Conservation (phyloP, 1,140 invertebrate species). For the Zaprionus vittiger region DNA sequence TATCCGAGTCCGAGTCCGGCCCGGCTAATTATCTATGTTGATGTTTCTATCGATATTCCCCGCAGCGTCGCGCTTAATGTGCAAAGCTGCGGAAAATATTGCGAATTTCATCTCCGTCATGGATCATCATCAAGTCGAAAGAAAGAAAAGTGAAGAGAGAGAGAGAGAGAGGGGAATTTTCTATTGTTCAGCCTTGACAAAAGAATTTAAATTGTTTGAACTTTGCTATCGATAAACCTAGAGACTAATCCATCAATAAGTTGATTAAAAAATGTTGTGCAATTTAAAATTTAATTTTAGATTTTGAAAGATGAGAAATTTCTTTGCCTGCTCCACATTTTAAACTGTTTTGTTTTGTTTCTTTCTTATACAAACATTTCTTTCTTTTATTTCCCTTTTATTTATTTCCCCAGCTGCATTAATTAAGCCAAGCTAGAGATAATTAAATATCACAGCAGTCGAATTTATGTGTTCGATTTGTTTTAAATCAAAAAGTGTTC, state of each 20-base stretch:
- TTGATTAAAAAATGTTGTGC: constrained; percentile 2
- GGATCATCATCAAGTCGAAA: constrained; percentile 38
- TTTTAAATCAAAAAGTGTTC: constrained; percentile 27
- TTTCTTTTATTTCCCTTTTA: neutral
- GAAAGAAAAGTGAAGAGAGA: neutral
- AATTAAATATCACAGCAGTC: constrained; percentile 9
- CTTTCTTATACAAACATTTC: neutral
- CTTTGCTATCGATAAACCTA: neutral
- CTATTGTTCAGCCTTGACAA: constrained; percentile 10
- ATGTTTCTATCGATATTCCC: constrained; percentile 65
- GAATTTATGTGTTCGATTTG: constrained; percentile 23
- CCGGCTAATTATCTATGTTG: constrained; percentile 54
- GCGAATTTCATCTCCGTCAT: constrained; percentile 51
- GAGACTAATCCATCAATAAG: neutral
- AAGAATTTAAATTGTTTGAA: constrained; percentile 12
- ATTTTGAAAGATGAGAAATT: neutral
- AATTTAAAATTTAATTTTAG: neutral
- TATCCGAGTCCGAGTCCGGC: neutral
- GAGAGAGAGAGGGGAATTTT: constrained; percentile 12
- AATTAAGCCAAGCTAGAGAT: constrained; percentile 2
- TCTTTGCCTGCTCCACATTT: neutral
- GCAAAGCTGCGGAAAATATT: constrained; percentile 17
- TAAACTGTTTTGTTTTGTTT: neutral
- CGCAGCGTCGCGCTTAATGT: constrained; percentile 18
- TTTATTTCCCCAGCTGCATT: constrained; percentile 22